Base-by-base conservation (phyloP, 2,888 invertebrate genomes). In the Luperina testacea region DNA sequence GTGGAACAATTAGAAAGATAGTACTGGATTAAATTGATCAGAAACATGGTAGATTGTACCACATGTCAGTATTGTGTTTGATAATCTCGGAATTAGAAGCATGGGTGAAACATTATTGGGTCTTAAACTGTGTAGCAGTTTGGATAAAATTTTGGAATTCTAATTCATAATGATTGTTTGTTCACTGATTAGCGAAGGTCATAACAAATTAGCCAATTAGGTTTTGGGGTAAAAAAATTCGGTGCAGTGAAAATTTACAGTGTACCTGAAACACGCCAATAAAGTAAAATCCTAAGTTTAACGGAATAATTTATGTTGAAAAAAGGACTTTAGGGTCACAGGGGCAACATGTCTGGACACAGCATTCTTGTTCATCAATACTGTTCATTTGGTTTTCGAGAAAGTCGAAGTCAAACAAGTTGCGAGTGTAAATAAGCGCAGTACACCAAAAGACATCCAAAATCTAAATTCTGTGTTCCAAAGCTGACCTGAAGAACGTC, bases 401-500 rank as follows among this genome's bases (percentile, higher is more conserved):
- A 15, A 48, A 42, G 42, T 15, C 24, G 48, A 64, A 61, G 24
- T 42, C 82, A 81, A 68, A 74, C 48, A 75, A 53, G 38, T 70
- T 69, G n/a, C 53, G 57, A 53, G 51, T 59, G 24, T 48, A 64
- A 64, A 78, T 27, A 84, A 86, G 78, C 68, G 53, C 11, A 63
- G 32, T 77, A 63, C 69, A 75, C 65, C 45, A 76, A 82, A 85
- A 69, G 27, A 72, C 73, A 80, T 71, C 63, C 65, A 78, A 70
- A 70, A 73, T 72, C 61, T n/a, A 24, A 53, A 80, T 65, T 72
- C 38, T 24, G 24, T 11, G 6, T 24, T 64, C 9, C 20, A 45
- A 51, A 79, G 79, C 87, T 88, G 75, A 87, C 87, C 87, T 88
- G 84, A 32, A 74, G 67, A 32, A 27, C 20, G 48, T 80, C 68